Percentiles rank a stretch among this genome's conserved stretches.
Evolutionary conservation across 2,113 vertebrate species (phyloP).

Genomic region (Rhea pennata): DNA sequence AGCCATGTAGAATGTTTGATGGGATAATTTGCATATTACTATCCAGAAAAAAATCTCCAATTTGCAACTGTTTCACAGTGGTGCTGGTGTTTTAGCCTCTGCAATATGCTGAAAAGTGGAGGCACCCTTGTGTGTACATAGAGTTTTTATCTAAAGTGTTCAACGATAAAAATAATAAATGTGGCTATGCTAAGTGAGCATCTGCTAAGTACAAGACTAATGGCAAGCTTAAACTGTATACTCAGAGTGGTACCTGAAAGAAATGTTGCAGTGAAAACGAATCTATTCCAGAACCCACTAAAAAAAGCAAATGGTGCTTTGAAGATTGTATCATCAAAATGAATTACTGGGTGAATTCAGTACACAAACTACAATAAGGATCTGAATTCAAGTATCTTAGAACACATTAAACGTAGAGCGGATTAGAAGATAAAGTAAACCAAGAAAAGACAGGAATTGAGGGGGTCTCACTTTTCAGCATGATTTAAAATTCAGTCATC

Average conservation of each 20-base stretch:
- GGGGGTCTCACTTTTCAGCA: neutral
- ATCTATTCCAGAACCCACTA: slow-evolving; percentile 36
- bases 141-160: slow-evolving; percentile 46
- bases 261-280: slow-evolving; percentile 39
- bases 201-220: slow-evolving; percentile 66
- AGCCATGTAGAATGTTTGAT: neutral
- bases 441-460: neutral
- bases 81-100: slow-evolving; percentile 25
- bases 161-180: slow-evolving; percentile 63
- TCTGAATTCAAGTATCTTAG: slow-evolving; percentile 30
- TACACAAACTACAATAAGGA: neutral
- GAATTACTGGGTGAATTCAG: slow-evolving; percentile 51
- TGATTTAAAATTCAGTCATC: slow-evolving; percentile 33
- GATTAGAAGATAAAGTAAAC: slow-evolving; percentile 30
- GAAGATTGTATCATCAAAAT: slow-evolving; percentile 62
- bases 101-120: neutral
- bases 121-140: slow-evolving; percentile 14
- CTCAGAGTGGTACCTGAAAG: slow-evolving; percentile 59
- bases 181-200: slow-evolving; percentile 42
- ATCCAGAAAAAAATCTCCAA: neutral
- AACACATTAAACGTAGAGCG: neutral
- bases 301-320: slow-evolving; percentile 49
- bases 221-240: slow-evolving; percentile 15
- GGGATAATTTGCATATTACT: slow-evolving; percentile 23
- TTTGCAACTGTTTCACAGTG: slow-evolving; percentile 9